These are phyloP conservation scores for Bibio marci DNA, from an alignment of 2,888 invertebrate species.

Conservation along the genomic window DNA sequence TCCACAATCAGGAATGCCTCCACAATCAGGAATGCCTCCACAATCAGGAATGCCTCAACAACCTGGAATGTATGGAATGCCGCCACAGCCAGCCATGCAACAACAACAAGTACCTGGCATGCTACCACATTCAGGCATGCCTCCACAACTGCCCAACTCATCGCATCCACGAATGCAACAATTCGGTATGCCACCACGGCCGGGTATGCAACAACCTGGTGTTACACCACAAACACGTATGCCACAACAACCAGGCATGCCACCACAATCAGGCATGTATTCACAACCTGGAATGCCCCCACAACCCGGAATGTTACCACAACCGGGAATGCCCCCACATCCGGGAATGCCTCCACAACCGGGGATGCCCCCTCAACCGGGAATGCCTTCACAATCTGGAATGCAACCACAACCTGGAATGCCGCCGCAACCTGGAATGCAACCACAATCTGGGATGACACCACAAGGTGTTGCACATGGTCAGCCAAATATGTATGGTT, in stretches of 20 bases:
- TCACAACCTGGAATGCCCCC: constrained; percentile 15
- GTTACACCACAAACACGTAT: constrained; percentile 15
- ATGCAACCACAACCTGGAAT: constrained; percentile 7
- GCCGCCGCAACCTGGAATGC: constrained; percentile 13
- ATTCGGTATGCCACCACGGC: constrained; percentile 13
- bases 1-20: constrained; percentile 10
- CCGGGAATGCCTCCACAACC: constrained; percentile 11
- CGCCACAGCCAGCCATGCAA: constrained; percentile 8
- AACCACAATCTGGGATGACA: constrained; percentile 3
- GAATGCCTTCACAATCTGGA: constrained; percentile 1
- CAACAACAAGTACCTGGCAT: constrained; percentile 17
- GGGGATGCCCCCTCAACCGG: constrained; percentile 14
- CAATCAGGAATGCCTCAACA: constrained; percentile 2
- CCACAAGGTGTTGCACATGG: constrained; percentile 13
- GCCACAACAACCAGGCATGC: constrained; percentile 14
- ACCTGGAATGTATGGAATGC: not conserved
- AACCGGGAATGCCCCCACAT: constrained; percentile 11
- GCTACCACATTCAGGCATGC: constrained; percentile 11
- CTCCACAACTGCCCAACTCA: constrained; percentile 12
- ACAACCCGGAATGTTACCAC: constrained; percentile 12
- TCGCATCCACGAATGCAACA: constrained; percentile 16
- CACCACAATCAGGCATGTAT: constrained; percentile 12
- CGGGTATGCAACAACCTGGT: constrained; percentile 16
- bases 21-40: constrained; percentile 6
- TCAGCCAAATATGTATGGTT: not conserved